Percentiles rank a stretch among this genome's conserved stretches.
Evolutionary conservation across 2,888 invertebrate genomes (phyloP).

Genomic region (Limnephilus rhombicus): DNA sequence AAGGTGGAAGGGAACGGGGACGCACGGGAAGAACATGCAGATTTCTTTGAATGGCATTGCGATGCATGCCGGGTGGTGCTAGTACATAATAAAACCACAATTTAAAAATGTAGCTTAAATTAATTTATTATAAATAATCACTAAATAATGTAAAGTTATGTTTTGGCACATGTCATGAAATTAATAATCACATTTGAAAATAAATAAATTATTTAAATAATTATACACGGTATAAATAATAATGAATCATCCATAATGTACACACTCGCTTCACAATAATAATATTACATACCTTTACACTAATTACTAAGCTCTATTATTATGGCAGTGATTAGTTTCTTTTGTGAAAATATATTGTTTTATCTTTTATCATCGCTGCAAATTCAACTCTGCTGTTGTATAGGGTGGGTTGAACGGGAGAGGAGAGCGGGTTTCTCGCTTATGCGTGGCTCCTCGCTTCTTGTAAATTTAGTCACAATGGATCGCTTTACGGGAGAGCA

Average conservation of each 20-base stretch:
- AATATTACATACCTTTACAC: conserved; percentile 16
- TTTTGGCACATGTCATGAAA: conserved; percentile 66
- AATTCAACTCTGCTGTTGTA: background rate
- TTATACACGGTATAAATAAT: conserved; percentile 66
- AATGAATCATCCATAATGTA: conserved; percentile 25
- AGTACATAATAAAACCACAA: background rate
- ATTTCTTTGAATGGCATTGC: no score
- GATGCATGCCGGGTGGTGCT: no score
- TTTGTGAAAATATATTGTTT: background rate
- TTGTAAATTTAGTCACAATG: no score
- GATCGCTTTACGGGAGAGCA: no score
- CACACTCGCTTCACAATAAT: conserved; percentile 7
- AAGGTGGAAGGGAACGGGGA: no score
- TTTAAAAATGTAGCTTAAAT: conserved; percentile 31
- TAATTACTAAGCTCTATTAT: background rate
- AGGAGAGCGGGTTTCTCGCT: no score
- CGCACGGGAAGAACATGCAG: no score
- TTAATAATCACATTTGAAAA: conserved; percentile 63
- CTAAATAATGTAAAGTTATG: conserved; percentile 34
- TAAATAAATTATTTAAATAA: conserved; percentile 57
- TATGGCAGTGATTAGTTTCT: conserved; percentile 43
- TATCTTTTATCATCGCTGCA: background rate
- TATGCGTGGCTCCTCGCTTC: no score
- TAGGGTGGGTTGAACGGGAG: no score
- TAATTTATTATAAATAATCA: conserved; percentile 47